These are phyloP conservation scores for Chymomyza fuscimana DNA, from an alignment of 2,888 invertebrate genomes.

Conservation along the genomic window DNA sequence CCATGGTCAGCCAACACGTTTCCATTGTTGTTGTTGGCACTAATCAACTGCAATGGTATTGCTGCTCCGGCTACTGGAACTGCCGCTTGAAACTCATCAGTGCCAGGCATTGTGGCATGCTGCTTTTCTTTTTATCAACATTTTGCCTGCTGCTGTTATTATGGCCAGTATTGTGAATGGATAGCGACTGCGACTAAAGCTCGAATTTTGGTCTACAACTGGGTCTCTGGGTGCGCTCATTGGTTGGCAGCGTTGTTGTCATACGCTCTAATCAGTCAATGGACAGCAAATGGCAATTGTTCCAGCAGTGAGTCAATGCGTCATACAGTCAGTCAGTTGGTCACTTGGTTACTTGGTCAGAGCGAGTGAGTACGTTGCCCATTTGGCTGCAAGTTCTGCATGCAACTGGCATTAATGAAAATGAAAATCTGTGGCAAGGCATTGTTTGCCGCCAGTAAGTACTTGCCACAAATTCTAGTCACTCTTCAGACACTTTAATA, in stretches of 20 bases:
- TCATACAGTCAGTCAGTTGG: conserved; percentile 2
- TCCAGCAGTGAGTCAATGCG: conserved; percentile 35
- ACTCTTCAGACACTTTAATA: background rate
- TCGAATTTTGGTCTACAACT: background rate
- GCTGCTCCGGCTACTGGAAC: conserved; percentile 1
- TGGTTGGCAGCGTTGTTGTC: conserved; percentile 24
- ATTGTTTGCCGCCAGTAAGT: conserved; percentile 38
- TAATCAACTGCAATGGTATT: conserved; percentile 65
- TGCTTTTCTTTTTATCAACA: conserved; percentile 66
- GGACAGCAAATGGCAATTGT: conserved; percentile 27
- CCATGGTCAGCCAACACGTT: conserved; percentile 37
- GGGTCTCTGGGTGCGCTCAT: conserved; percentile 17
- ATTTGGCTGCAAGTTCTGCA: background rate
- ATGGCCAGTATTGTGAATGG: background rate
- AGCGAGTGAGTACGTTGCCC: background rate
- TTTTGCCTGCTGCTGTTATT: conserved; percentile 7
- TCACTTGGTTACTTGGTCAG: conserved; percentile 9
- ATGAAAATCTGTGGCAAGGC: conserved; percentile 66
- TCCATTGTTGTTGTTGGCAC: conserved; percentile 42
- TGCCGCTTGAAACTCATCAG: conserved; percentile 20
- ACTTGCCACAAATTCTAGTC: background rate
- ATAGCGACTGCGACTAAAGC: background rate
- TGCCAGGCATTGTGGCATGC: conserved; percentile 59
- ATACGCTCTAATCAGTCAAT: conserved; percentile 58
- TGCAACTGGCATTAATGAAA: conserved; percentile 43